These are phyloP conservation scores for Diglossa brunneiventris DNA, from an alignment of 2,113 vertebrate species.

Conservation along the genomic window DNA sequence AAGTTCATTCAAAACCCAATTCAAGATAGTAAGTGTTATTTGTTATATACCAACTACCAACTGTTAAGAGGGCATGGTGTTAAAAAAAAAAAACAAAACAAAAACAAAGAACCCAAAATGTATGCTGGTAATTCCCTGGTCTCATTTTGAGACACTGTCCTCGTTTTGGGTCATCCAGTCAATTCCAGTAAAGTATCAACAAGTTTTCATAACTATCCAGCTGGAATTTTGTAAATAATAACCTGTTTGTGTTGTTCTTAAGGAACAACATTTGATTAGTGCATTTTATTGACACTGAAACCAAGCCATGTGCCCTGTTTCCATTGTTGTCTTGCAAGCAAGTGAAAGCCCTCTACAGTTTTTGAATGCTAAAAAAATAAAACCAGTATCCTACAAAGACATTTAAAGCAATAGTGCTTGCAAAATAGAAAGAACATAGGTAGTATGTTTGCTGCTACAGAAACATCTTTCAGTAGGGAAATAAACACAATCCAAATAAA, in stretches of 20 bases:
- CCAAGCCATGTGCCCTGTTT: not conserved
- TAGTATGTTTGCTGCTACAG: not conserved
- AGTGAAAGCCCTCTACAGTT: not conserved
- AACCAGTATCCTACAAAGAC: not conserved
- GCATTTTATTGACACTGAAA: not conserved
- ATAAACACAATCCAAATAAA: not conserved
- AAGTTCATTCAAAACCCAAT: not conserved
- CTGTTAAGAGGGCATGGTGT: not conserved
- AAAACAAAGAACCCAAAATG: fast-evolving
- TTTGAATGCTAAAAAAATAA: not conserved
- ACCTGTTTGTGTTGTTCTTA: not conserved
- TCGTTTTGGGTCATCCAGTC: not conserved
- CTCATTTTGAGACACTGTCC: not conserved
- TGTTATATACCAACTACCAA: not conserved
- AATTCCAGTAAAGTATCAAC: not conserved
- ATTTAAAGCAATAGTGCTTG: not conserved
- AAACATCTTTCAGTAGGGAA: not conserved
- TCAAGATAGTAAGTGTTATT: not conserved
- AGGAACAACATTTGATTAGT: not conserved
- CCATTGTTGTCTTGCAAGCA: not conserved
- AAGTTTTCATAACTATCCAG: not conserved
- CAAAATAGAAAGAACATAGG: not conserved
- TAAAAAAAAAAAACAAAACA: not conserved
- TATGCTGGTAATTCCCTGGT: not conserved
- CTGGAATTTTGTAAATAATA: not conserved